Evolutionary conservation across 2,888 invertebrate species (phyloP).

Genomic region (Pediacus dermestoides): DNA sequence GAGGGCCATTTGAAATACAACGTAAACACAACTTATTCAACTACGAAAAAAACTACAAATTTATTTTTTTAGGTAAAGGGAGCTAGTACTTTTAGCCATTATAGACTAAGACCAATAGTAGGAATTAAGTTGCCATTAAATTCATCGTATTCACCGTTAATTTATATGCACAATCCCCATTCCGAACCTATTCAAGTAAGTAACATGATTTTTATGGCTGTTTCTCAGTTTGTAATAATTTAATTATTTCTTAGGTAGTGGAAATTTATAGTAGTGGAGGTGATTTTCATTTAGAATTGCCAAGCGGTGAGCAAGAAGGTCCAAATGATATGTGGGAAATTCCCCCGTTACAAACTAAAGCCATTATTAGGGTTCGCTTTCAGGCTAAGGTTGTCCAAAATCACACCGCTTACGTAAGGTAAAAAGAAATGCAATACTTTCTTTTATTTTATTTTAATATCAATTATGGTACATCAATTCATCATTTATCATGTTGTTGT

Average conservation of each 20-base stretch:
- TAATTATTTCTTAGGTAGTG: constrained; percentile 55
- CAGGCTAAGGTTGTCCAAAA: constrained; percentile 73
- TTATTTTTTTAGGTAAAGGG: constrained; percentile 65
- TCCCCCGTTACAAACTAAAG: constrained; percentile 81
- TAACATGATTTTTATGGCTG: constrained; percentile 3
- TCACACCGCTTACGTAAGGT: constrained; percentile 80
- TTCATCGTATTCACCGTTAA: constrained; percentile 82
- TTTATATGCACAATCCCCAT: constrained; percentile 94
- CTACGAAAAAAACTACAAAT: too few species aligned
- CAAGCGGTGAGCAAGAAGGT: constrained; percentile 73
- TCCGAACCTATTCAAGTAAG: constrained; percentile 77
- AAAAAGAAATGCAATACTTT: too few species aligned
- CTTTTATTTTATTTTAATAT: too few species aligned
- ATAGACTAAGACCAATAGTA: constrained; percentile 84
- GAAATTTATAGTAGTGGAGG: constrained; percentile 86
- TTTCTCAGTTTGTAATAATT: too few species aligned
- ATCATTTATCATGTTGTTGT: too few species aligned
- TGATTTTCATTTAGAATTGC: constrained; percentile 84
- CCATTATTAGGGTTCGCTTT: constrained; percentile 83
- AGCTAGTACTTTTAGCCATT: constrained; percentile 84
- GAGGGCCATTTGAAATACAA: constrained; percentile 86
- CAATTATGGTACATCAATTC: too few species aligned
- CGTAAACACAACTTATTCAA: constrained; percentile 55
- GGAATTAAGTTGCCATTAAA: constrained; percentile 89
- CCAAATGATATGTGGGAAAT: constrained; percentile 85